Evolutionary conservation across 2,888 invertebrate species (phyloP).

Genomic region (Nesidiocoris tenuis): DNA sequence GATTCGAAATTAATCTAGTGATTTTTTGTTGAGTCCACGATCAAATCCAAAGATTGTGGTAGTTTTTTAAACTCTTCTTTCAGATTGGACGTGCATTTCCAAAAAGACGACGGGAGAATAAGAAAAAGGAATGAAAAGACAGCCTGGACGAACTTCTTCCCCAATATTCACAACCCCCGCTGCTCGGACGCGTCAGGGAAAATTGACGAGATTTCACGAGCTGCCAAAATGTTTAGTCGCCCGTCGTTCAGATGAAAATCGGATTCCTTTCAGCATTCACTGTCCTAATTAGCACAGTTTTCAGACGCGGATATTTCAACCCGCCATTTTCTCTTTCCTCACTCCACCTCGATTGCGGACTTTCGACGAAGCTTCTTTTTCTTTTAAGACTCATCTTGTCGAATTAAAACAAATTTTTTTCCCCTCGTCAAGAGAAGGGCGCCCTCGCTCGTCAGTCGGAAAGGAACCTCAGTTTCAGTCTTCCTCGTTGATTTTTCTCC

Average conservation of each 20-base stretch:
- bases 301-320: constrained; percentile 33
- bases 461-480: constrained; percentile 14
- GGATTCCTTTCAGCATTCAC: constrained; percentile 47
- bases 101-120: too few relatives aligned
- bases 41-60: too few relatives aligned
- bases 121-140: too few relatives aligned
- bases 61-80: too few relatives aligned
- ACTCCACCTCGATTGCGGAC: too few relatives aligned
- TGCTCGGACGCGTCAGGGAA: too few relatives aligned
- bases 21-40: too few relatives aligned
- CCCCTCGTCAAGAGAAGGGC: constrained; percentile 10
- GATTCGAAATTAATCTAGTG: too few relatives aligned
- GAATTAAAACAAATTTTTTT: constrained; percentile 47
- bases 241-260: constrained; percentile 43
- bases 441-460: constrained; percentile 19
- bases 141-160: too few relatives aligned
- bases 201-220: constrained; percentile 40
- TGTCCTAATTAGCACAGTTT: constrained; percentile 43
- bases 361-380: constrained; percentile 16
- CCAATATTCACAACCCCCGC: too few relatives aligned
- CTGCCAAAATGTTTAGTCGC: constrained; percentile 44
- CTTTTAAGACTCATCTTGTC: constrained; percentile 48
- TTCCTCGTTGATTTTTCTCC: constrained; percentile 9
- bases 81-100: too few relatives aligned
- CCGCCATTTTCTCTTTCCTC: background rate